A percentile compares a stretch with the other conserved stretches of the same genome.
These are phyloP conservation scores for Drosophila pseudoobscura DNA, from an alignment of 1,140 invertebrate species.

Conservation along the genomic window DNA sequence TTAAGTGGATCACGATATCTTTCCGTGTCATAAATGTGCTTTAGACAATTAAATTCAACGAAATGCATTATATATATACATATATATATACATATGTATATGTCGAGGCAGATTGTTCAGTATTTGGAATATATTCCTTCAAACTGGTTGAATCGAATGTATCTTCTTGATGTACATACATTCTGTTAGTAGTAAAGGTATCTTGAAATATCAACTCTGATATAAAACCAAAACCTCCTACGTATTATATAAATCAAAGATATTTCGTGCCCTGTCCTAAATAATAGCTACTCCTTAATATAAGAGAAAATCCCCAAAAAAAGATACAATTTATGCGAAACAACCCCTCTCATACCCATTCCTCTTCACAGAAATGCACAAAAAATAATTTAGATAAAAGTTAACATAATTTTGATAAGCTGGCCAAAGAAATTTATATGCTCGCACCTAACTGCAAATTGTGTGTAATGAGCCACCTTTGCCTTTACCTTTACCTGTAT, in stretches of 20 bases:
- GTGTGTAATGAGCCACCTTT: conserved; percentile 75
- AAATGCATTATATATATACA: neutral
- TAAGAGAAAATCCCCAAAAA: conserved; percentile 9
- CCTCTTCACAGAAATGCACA: neutral
- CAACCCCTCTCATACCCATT: conserved; percentile 3
- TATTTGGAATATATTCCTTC: too few species aligned
- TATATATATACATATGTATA: too few species aligned
- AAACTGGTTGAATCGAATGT: too few species aligned
- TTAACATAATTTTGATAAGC: conserved; percentile 72
- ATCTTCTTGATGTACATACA: too few species aligned
- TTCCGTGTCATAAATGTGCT: conserved; percentile 3
- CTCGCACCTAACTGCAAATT: conserved; percentile 82
- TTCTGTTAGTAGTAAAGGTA: neutral
- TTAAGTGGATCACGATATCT: conserved; percentile 41
- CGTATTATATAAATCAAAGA: too few species aligned
- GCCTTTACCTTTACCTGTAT: conserved; percentile 8
- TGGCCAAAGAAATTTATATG: conserved; percentile 67
- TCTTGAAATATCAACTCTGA: neutral
- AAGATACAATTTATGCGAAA: conserved; percentile 30
- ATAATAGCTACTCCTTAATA: neutral
- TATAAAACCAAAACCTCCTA: neutral
- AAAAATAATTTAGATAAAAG: conserved; percentile 76
- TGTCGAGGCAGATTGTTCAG: neutral
- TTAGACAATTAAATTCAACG: too few species aligned
- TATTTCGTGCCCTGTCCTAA: neutral